Conservation (phyloP, 1,140 invertebrate genomes). For the Chionoecetes opilio region DNA sequence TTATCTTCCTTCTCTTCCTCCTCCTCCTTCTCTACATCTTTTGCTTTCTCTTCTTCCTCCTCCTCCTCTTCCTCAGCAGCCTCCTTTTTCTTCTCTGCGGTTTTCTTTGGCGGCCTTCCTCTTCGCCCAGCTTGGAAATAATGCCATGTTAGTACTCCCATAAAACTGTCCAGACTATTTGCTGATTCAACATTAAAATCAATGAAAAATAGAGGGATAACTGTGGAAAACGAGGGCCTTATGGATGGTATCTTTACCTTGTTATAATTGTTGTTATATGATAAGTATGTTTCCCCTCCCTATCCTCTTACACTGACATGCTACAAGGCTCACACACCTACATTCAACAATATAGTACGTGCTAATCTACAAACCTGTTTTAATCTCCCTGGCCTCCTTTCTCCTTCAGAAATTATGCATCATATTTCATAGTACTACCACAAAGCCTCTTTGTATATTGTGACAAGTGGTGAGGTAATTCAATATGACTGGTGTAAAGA, state of each 20-base stretch:
- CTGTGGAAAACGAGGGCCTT: no score
- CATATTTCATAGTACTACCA: neutral
- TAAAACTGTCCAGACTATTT: no score
- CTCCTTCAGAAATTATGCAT: neutral
- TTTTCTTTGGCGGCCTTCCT: constrained; percentile 71
- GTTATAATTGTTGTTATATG: no score
- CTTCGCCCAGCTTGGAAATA: constrained; percentile 56
- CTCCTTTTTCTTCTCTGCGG: constrained; percentile 62
- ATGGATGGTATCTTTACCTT: no score
- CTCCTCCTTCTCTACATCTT: neutral
- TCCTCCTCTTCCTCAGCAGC: neutral
- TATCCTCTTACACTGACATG: neutral
- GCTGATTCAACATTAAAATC: no score
- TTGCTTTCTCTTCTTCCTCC: neutral
- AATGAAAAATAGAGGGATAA: no score
- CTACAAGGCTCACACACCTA: neutral
- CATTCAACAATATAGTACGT: neutral
- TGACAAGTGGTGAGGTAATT: neutral
- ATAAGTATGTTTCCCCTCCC: neutral
- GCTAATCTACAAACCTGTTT: constrained; percentile 5
- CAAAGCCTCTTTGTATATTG: neutral
- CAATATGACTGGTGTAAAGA: neutral
- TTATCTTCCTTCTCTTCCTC: constrained; percentile 24
- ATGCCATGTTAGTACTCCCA: no score
- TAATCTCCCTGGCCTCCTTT: neutral